Base-by-base conservation (phyloP, 64 coral and sea anemone genomes). In the Dendronephthya gigantea region DNA sequence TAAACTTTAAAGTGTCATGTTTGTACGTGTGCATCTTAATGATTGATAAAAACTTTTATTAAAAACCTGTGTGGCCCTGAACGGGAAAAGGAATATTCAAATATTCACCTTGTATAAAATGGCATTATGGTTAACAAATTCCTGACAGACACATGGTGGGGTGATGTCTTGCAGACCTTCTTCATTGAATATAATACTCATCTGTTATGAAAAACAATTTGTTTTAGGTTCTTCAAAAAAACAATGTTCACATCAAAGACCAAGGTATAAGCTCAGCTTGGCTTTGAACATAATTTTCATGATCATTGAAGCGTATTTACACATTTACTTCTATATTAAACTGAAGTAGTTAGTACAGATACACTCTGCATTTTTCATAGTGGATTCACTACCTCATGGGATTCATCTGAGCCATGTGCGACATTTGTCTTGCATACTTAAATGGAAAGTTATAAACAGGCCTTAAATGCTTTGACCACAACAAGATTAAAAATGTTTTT, bases 71-170 rank as follows among this genome's bases (percentile, higher is more conserved):
- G n/a, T n/a, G n/a, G n/a, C n/a, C n/a, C n/a, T n/a, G n/a, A n/a
- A n/a, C n/a, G n/a, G n/a, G n/a, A n/a, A n/a, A n/a, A n/a, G 25
- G 17, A 4, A 22, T 0, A 62, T 3, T 79, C 1, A 36, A 8
- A 79, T 35, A 29, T 49, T n/a, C 43, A 98, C 95, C 90, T 98
- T 98, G 59, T 93, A 98, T 51, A 98, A 88, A 25, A 98, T 86
- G 40, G 95, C 95, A 85, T 98, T 91, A 34, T 98, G 95, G 85
- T 98, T 98, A 27, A 98, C 84, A 81, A 98, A 98, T 82, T 93
- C 90, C 37, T 98, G 95, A 83, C 93, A 90, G 28, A 98, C 95
- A 91, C 95, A 98, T 2, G 95, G 95, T 82, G 88, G 68, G 38
- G 48, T 68, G 7, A 98, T 48, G 50, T 98, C 92, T 87, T 91